Evolutionary conservation across 2,888 invertebrate genomes (phyloP).

Genomic region (Rugalucina vietnamica): DNA sequence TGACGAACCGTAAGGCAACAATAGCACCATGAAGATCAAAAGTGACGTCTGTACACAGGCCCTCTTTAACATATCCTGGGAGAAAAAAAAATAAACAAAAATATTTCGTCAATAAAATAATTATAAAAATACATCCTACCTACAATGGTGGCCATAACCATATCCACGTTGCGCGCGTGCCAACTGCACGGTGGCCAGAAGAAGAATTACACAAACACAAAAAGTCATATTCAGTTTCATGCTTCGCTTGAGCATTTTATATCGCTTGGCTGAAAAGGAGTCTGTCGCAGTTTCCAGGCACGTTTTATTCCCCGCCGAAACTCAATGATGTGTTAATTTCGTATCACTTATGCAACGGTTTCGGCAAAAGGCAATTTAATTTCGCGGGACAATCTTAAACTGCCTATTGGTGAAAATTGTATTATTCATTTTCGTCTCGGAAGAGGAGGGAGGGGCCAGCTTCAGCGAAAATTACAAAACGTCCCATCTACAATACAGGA

Average conservation of each 20-base stretch:
- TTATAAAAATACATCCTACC: neutral
- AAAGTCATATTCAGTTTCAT: neutral
- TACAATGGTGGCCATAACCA: neutral
- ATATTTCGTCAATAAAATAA: neutral
- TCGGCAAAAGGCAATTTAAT: slow-evolving; percentile 3
- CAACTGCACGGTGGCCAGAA: neutral
- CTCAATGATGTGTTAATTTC: neutral
- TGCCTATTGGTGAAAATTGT: neutral
- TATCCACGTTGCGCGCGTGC: neutral
- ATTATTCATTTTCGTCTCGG: neutral
- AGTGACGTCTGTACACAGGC: neutral
- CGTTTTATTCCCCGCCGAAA: neutral
- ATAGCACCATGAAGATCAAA: neutral
- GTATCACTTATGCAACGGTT: slow-evolving; percentile 9
- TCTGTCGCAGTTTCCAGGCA: neutral
- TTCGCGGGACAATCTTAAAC: slow-evolving; percentile 2
- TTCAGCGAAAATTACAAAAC: neutral
- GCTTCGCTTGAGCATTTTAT: neutral
- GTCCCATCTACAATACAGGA: neutral
- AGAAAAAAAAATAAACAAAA: neutral
- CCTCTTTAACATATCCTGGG: neutral
- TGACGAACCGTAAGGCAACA: neutral
- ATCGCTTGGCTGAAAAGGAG: neutral
- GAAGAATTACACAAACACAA: neutral
- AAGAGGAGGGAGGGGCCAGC: neutral